phyloP scores from a whole-genome alignment of 1,140 invertebrate genomes.

The Conus betulinus region DNA sequence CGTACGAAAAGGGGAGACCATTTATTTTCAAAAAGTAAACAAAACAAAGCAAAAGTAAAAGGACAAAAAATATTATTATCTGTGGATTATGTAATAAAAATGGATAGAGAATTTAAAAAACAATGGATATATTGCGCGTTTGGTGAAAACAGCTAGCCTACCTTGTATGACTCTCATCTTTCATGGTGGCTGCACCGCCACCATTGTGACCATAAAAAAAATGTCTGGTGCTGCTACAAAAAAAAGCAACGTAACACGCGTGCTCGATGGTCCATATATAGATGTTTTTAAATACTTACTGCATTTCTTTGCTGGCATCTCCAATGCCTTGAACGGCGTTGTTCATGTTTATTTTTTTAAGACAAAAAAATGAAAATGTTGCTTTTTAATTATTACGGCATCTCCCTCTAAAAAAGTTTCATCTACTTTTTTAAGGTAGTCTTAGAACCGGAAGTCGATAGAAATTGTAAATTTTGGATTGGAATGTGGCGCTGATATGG shows the following conservation, averaged over 20 bases:
- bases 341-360: not conserved
- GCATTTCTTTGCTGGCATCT: slow-evolving; percentile 2
- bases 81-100: not conserved
- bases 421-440: not conserved
- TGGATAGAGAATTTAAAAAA: not conserved
- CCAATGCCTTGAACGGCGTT: not conserved
- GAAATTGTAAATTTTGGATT: not conserved
- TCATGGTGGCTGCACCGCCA: slow-evolving; percentile 8
- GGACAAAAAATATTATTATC: not conserved
- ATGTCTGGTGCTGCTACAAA: not conserved
- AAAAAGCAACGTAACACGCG: not conserved
- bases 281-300: not conserved
- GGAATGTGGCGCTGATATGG: not conserved
- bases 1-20: not conserved
- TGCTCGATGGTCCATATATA: not conserved
- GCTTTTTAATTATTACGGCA: slow-evolving; percentile 2
- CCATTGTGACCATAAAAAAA: not conserved
- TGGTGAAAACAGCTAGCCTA: not conserved
- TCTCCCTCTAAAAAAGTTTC: slow-evolving; percentile 3
- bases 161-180: not conserved
- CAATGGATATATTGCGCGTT: not conserved
- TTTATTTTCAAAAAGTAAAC: not conserved
- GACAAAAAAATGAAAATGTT: not conserved
- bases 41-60: not conserved
- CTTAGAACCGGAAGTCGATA: not conserved